phyloP scores from a whole-genome alignment of 2,113 vertebrate genomes.

The Montifringilla adamsi region DNA sequence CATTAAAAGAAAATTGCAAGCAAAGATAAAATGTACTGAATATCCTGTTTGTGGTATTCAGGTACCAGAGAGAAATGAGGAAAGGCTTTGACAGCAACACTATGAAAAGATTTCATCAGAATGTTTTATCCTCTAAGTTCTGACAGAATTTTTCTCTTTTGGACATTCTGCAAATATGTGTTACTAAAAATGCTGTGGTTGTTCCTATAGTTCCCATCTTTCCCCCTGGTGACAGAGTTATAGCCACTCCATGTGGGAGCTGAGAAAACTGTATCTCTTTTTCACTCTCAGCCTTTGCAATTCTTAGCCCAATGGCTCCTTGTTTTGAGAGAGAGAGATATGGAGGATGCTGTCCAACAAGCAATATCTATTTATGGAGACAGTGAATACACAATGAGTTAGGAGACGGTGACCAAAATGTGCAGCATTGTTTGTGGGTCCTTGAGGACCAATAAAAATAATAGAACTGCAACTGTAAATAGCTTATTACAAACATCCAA shows the following conservation, averaged over 20 bases:
- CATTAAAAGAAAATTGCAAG: not conserved
- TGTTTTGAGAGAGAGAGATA: not conserved
- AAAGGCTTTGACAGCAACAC: not conserved
- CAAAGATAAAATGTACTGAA: not conserved
- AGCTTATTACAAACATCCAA: constrained; percentile 46
- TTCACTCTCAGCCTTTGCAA: not conserved
- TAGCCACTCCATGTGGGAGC: not conserved
- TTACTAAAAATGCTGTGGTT: not conserved
- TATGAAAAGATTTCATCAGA: not conserved
- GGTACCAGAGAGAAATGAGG: not conserved
- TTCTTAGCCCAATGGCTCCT: not conserved
- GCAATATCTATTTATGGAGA: constrained; percentile 18
- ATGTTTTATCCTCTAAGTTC: not conserved
- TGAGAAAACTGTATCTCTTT: not conserved
- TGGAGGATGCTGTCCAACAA: not conserved
- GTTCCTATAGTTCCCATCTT: not conserved
- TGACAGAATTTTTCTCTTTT: not conserved
- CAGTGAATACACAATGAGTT: not conserved
- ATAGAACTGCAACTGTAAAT: constrained; percentile 56
- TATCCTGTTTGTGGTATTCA: not conserved
- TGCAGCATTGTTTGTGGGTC: constrained; percentile 30
- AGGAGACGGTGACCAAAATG: constrained; percentile 23
- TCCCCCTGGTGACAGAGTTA: not conserved
- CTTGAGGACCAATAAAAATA: constrained; percentile 56
- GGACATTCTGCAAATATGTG: not conserved